A percentile compares a stretch with the other conserved stretches of the same genome.
These are phyloP conservation scores for Dorcus parallelipipedus DNA, from an alignment of 2,888 invertebrate genomes.

Conservation along the genomic window DNA sequence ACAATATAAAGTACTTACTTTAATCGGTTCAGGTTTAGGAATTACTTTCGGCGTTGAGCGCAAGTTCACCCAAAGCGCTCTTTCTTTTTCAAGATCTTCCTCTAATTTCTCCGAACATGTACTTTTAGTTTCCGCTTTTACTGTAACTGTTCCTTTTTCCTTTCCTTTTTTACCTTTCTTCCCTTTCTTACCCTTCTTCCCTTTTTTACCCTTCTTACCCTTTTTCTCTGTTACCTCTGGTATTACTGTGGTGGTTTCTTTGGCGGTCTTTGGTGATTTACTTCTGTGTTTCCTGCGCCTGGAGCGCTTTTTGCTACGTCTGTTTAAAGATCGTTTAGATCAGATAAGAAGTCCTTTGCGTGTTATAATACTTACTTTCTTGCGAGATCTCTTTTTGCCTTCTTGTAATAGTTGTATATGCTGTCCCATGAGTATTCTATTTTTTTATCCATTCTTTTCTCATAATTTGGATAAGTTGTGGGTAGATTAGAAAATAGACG, in stretches of 20 bases:
- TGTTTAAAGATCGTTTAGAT: neutral
- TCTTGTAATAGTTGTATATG: constrained; percentile 24
- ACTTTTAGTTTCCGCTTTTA: constrained; percentile 3
- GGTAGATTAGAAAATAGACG: constrained; percentile 5
- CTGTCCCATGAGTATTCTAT: constrained; percentile 22
- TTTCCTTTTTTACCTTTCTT: constrained; percentile 4
- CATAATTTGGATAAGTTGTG: constrained; percentile 6
- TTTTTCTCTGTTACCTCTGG: constrained; percentile 5
- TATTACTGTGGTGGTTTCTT: constrained; percentile 1
- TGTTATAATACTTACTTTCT: constrained; percentile 7
- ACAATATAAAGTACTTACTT: constrained; percentile 17
- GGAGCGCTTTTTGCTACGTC: neutral
- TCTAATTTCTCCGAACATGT: constrained; percentile 6
- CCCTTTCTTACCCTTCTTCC: constrained; percentile 5
- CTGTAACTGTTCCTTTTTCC: constrained; percentile 4
- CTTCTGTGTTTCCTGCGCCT: constrained; percentile 4
- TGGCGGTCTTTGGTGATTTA: neutral
- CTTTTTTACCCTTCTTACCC: neutral
- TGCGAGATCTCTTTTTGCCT: constrained; percentile 11
- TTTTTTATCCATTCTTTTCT: constrained; percentile 18
- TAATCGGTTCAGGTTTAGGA: constrained; percentile 18
- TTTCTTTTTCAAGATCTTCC: constrained; percentile 25
- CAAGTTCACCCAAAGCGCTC: constrained; percentile 32
- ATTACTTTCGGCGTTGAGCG: constrained; percentile 38
- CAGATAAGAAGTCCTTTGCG: neutral